Percentiles rank a stretch among this genome's conserved stretches.
Evolutionary conservation across 2,797 vertebrate species (phyloP).

Genomic region (Myotis myotis): DNA sequence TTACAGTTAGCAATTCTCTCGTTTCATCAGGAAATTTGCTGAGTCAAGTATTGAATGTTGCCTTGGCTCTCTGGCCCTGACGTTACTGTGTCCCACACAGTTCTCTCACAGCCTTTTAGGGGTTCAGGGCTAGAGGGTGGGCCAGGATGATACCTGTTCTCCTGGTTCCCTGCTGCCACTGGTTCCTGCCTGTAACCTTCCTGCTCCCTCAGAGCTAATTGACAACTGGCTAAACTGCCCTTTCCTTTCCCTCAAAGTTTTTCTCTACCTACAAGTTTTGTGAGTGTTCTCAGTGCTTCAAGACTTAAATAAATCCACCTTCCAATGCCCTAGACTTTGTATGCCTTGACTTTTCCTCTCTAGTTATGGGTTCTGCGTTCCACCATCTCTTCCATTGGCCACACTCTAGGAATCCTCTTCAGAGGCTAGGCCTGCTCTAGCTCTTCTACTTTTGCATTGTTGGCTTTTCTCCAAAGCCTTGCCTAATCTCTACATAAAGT

Average conservation of each 20-base stretch:
- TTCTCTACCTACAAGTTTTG: background rate
- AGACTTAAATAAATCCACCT: background rate
- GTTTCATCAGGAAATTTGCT: too few relatives aligned
- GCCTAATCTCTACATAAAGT: background rate
- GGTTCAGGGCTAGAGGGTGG: background rate
- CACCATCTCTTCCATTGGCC: background rate
- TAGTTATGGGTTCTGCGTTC: background rate
- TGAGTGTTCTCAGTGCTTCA: background rate
- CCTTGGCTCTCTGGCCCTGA: background rate
- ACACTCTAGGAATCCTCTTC: background rate
- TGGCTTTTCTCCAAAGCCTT: background rate
- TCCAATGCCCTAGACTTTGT: background rate
- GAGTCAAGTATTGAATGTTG: background rate
- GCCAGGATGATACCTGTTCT: background rate
- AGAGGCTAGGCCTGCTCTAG: background rate
- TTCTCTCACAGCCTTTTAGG: background rate
- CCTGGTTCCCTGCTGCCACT: background rate
- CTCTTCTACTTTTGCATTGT: background rate
- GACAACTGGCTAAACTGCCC: background rate
- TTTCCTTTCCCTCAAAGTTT: background rate
- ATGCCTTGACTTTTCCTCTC: background rate
- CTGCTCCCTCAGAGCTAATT: background rate
- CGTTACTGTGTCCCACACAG: background rate
- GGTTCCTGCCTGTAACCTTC: background rate
- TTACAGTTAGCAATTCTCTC: background rate